Conservation (phyloP, 2,797 vertebrate species). For the Chaunax sp. region DNA sequence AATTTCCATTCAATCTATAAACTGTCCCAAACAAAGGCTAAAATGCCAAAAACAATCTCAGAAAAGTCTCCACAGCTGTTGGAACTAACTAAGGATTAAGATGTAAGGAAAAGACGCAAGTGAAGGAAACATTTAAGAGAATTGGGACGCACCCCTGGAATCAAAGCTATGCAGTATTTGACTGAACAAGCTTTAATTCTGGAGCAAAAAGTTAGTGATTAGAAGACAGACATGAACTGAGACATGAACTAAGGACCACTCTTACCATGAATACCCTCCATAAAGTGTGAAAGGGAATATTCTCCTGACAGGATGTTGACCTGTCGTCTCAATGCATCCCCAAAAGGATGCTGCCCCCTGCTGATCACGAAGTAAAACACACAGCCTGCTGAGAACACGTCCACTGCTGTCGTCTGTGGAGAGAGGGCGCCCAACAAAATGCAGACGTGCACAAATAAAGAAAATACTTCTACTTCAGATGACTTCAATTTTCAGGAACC, state of each 20-base stretch:
- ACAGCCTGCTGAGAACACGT: slow-evolving; percentile 97
- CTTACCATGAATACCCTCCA: slow-evolving; percentile 91
- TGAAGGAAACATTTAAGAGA: too few species aligned
- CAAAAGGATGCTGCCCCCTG: slow-evolving; percentile 92
- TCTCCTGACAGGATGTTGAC: slow-evolving; percentile 91
- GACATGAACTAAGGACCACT: background rate
- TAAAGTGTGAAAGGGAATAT: slow-evolving; percentile 87
- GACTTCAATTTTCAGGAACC: background rate
- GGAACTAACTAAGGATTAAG: too few species aligned
- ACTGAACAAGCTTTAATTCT: background rate
- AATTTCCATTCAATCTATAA: too few species aligned
- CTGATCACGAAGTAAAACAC: slow-evolving; percentile 95
- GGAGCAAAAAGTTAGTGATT: background rate
- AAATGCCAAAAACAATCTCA: too few species aligned
- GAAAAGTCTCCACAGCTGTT: too few species aligned
- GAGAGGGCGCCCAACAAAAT: background rate
- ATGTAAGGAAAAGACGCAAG: too few species aligned
- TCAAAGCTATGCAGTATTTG: background rate
- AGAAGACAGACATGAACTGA: too few species aligned
- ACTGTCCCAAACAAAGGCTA: too few species aligned
- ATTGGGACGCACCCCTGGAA: background rate
- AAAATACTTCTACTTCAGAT: background rate
- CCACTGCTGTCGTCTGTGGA: slow-evolving; percentile 90
- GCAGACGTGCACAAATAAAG: background rate
- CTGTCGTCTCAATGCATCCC: slow-evolving; percentile 90